Percentiles rank a stretch among this genome's conserved stretches.
phyloP scores from a whole-genome alignment of 1,140 invertebrate species.

The Meloidogyne hapla region DNA sequence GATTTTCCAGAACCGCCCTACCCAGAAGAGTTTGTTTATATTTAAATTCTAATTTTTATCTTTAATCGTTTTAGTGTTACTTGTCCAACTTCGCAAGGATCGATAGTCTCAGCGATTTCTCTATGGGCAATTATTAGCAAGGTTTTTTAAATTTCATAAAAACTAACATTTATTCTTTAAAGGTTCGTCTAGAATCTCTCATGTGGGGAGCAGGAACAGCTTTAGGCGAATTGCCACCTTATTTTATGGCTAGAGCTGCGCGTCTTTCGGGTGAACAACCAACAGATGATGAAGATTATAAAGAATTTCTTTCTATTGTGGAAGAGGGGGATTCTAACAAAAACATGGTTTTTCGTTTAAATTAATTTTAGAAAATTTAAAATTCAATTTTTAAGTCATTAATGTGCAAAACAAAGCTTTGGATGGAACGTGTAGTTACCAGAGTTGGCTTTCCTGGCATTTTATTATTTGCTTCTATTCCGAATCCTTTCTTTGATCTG shows the following conservation, averaged over 20 bases:
- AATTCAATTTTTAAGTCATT: slow-evolving; percentile 68
- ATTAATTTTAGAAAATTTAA: neutral
- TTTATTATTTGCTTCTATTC: slow-evolving; percentile 88
- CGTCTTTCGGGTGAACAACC: slow-evolving; percentile 62
- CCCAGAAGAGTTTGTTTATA: slow-evolving; percentile 71
- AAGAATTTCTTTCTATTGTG: slow-evolving; percentile 52
- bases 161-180: neutral
- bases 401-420: slow-evolving; percentile 78
- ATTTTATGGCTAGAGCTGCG: slow-evolving; percentile 91
- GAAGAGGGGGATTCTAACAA: slow-evolving; percentile 27
- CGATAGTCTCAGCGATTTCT: slow-evolving; percentile 62
- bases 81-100: slow-evolving; percentile 63
- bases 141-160: slow-evolving; percentile 20
- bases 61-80: slow-evolving; percentile 64
- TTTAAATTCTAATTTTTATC: slow-evolving; percentile 1
- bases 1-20: slow-evolving; percentile 83
- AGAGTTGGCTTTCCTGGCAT: slow-evolving; percentile 95
- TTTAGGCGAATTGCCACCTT: slow-evolving; percentile 87
- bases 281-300: slow-evolving; percentile 63
- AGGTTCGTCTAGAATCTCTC: slow-evolving; percentile 88
- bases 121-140: slow-evolving; percentile 89
- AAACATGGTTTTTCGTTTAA: slow-evolving; percentile 48
- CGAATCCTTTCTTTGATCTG: slow-evolving; percentile 97
- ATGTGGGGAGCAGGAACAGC: slow-evolving; percentile 96
- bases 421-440: slow-evolving; percentile 86